phyloP scores from a whole-genome alignment of 2,797 vertebrate genomes.

The Myotis planiceps region DNA sequence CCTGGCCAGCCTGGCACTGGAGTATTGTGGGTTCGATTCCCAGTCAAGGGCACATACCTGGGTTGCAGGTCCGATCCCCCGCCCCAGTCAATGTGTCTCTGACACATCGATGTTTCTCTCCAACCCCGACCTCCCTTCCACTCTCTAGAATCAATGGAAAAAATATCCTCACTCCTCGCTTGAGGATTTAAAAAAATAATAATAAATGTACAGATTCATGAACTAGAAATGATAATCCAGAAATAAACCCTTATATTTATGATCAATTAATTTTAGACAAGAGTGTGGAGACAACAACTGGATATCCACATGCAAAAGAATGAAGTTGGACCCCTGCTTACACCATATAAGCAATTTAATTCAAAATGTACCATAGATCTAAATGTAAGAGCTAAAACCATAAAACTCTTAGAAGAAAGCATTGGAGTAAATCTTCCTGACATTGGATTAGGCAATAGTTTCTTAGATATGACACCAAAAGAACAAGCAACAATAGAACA shows the following conservation, averaged over 20 bases:
- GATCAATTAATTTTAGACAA: not conserved
- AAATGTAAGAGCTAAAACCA: slow-evolving; percentile 3
- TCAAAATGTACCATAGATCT: slow-evolving; percentile 4
- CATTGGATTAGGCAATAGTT: not conserved
- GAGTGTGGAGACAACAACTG: not conserved
- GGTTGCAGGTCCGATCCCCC: not conserved
- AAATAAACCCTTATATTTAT: not conserved
- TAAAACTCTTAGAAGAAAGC: not conserved
- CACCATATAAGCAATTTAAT: not conserved
- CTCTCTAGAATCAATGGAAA: not conserved
- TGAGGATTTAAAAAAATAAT: not conserved
- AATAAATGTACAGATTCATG: not conserved
- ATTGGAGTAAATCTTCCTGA: not conserved
- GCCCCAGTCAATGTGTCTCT: too few relatives aligned
- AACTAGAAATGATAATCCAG: not conserved
- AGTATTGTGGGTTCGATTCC: not conserved
- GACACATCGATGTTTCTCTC: too few relatives aligned
- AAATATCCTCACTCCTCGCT: not conserved
- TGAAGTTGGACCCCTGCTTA: not conserved
- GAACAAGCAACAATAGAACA: not conserved
- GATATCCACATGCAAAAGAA: not conserved
- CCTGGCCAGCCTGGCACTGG: not conserved
- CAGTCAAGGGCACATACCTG: not conserved
- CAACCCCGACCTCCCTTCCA: not conserved
- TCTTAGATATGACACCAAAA: not conserved